Base-by-base conservation (phyloP, 2,888 invertebrate genomes). In the Nemoura dubitans region DNA sequence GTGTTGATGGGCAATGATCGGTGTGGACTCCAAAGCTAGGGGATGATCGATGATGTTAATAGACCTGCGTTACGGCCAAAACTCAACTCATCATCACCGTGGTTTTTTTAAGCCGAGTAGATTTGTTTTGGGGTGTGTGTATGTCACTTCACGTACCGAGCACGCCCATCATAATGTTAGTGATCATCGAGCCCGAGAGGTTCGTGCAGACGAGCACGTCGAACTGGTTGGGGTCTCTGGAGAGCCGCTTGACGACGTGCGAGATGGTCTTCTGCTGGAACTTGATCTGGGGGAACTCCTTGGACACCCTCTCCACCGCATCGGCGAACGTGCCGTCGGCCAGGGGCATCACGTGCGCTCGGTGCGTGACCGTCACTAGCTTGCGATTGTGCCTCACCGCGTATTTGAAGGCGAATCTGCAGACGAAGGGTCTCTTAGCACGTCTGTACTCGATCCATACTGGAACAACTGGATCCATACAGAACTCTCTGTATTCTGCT, bases 311-410 rank as follows among this genome's bases (percentile, higher is more conserved):
- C 87, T 88, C 88, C 5, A 90, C 89, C 3, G 90, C 90, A 80
- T 90, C 89, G 76, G 91, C 87, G 88, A 92, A 92, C 26, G 91
- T 88, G 7, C 91, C 91, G 87, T 91, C 91, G 0, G 91, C 89
- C 77, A 91, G 91, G 90, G 90, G 93, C 94, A 93, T 94, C 89
- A 93, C 94, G 90, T 93, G 94, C 16, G 94, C 94, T 89, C 95
- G 95, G 90, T 95, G 95, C 10, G 95, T 93, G 16, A 94, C 93
- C 0, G 94, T 94, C 26, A 95, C 92, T 90, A 94, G 94, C 89
- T 93, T 94, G 26, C 95, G 90, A 0, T 92, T 91, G 89, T 94
- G 90, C 87, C 90, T 90, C 28, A 90, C 90, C 0, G 95, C 95
- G 90, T 93, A 94, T 28, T 94, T 92, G 89, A 95, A 94, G 2